phyloP scores from a whole-genome alignment of 2,888 invertebrate genomes.

The Ormyrus thymus region DNA sequence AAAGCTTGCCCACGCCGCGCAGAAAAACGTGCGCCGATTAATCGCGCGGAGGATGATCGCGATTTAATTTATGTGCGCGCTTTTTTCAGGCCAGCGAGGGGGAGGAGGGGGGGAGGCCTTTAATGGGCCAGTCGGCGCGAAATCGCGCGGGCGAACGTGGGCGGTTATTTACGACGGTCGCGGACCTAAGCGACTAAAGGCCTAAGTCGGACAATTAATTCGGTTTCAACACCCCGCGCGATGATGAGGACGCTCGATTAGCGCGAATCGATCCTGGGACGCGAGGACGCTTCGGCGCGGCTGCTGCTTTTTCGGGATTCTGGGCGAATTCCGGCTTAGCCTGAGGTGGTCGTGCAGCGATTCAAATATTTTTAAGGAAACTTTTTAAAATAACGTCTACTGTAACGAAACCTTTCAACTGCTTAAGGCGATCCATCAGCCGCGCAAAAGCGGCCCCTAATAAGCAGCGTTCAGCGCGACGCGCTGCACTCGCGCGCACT shows the following conservation, averaged over 20 bases:
- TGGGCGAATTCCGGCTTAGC: no score
- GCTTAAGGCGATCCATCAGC: no score
- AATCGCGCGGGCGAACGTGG: slow-evolving; percentile 56
- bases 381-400: no score
- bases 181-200: slow-evolving; percentile 18
- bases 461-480: no score
- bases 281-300: no score
- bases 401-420: no score
- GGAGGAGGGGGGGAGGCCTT: neutral
- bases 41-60: slow-evolving; percentile 8
- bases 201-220: slow-evolving; percentile 59
- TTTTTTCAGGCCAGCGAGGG: neutral
- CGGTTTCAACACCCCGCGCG: slow-evolving; percentile 56
- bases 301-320: no score
- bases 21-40: slow-evolving; percentile 20
- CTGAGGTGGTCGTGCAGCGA: no score
- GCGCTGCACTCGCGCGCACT: no score
- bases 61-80: slow-evolving; percentile 45
- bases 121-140: slow-evolving; percentile 33
- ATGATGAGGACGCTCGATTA: slow-evolving; percentile 18
- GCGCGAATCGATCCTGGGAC: slow-evolving; percentile 3
- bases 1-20: slow-evolving; percentile 7
- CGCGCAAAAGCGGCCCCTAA: no score
- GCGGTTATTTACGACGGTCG: slow-evolving; percentile 65
- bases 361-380: no score